Evolutionary conservation across 2,113 vertebrate species (phyloP).

Genomic region (Forbesichthys agassizii): DNA sequence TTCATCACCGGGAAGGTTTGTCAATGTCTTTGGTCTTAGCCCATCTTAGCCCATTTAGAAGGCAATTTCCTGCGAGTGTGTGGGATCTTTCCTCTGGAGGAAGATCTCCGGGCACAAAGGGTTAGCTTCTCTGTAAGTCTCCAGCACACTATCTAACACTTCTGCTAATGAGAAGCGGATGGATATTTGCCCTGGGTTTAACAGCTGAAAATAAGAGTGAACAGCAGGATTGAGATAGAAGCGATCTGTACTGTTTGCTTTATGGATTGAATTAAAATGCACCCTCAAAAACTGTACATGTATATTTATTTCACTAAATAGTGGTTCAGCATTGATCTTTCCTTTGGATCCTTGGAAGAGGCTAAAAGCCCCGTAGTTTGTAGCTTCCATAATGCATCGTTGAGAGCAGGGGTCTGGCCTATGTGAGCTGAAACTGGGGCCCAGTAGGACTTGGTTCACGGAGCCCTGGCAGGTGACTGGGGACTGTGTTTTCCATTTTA

Average conservation of each 20-base stretch:
- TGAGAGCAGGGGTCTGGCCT: slow-evolving; percentile 21
- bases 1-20: slow-evolving; percentile 69
- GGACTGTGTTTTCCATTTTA: slow-evolving; percentile 74
- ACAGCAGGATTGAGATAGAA: slow-evolving; percentile 33
- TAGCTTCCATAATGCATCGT: slow-evolving; percentile 24
- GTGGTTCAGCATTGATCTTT: slow-evolving; percentile 30
- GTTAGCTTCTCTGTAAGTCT: slow-evolving; percentile 71
- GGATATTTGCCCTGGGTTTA: slow-evolving; percentile 68
- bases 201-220: slow-evolving; percentile 57
- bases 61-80: slow-evolving; percentile 70
- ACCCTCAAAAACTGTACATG: slow-evolving; percentile 33
- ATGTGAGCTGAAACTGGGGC: slow-evolving; percentile 44
- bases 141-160: slow-evolving; percentile 49
- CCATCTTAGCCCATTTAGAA: slow-evolving; percentile 75
- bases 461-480: slow-evolving; percentile 58
- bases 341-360: slow-evolving; percentile 2
- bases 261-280: slow-evolving; percentile 44
- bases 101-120: slow-evolving; percentile 64
- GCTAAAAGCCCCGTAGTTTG: slow-evolving; percentile 23
- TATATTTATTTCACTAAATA: slow-evolving; percentile 10
- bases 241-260: slow-evolving; percentile 47
- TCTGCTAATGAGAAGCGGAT: slow-evolving; percentile 66
- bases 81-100: slow-evolving; percentile 62
- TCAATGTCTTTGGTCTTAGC: slow-evolving; percentile 71
- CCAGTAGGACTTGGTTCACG: slow-evolving; percentile 75